A percentile compares a stretch with the other conserved stretches of the same genome.
Evolutionary conservation across 2,797 vertebrate species (phyloP).

Genomic region (Vultur gryphus): DNA sequence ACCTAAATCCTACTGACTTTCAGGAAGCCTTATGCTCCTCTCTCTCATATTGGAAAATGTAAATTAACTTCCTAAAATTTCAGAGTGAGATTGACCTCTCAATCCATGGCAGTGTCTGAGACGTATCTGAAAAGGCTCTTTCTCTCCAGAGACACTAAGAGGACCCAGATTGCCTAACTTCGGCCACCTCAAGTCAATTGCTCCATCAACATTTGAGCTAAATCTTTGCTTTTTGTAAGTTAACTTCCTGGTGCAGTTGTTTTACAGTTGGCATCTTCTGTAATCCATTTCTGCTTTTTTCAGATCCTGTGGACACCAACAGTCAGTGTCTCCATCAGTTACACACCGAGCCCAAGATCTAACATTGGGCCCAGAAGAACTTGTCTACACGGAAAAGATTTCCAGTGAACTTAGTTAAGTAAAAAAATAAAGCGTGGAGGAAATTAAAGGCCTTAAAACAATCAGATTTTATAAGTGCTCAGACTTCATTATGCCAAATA

Average conservation of each 20-base stretch:
- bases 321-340: not conserved
- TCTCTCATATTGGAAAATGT: not conserved
- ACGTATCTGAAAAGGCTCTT: not conserved
- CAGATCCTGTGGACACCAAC: not conserved
- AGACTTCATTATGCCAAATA: not conserved
- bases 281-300: not conserved
- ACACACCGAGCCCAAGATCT: accelerated
- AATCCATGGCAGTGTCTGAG: not conserved
- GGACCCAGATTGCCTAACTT: not conserved
- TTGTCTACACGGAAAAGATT: not conserved
- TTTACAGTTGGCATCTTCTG: not conserved
- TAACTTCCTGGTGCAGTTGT: not conserved
- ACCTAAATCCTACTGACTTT: not conserved
- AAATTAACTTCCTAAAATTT: not conserved
- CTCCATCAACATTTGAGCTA: not conserved
- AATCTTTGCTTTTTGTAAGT: not conserved
- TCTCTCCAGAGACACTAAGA: not conserved
- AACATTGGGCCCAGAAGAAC: not conserved
- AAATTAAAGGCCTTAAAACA: conserved; percentile 14
- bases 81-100: not conserved
- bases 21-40: not conserved
- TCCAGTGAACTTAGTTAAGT: not conserved
- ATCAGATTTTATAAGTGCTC: not conserved
- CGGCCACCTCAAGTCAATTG: not conserved
- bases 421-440: not conserved